Percentiles rank a stretch among this genome's conserved stretches.
Conservation (phyloP, 2,888 invertebrate genomes). For the Lochmaea crataegi region DNA sequence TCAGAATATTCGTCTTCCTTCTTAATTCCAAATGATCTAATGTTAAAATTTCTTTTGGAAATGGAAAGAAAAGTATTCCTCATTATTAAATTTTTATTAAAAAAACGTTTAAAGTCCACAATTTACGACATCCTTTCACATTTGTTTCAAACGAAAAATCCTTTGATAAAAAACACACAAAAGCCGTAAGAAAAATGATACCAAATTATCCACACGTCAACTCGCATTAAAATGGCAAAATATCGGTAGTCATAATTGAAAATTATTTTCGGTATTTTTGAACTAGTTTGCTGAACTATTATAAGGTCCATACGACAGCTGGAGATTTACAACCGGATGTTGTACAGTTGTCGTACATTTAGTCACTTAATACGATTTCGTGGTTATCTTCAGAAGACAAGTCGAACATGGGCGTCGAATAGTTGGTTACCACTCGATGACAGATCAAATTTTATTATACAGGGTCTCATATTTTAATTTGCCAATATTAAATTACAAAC, state of each 20-base stretch:
- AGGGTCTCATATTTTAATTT: not conserved
- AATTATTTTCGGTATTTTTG: conserved; percentile 49
- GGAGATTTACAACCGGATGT: conserved; percentile 56
- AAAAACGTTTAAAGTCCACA: not conserved
- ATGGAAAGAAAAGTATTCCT: no score
- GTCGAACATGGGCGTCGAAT: conserved; percentile 29
- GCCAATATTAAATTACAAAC: not conserved
- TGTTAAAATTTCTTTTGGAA: no score
- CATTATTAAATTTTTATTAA: not conserved
- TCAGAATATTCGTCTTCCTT: no score
- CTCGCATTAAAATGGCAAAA: conserved; percentile 39
- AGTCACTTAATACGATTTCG: conserved; percentile 55
- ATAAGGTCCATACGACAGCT: conserved; percentile 52
- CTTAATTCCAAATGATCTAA: no score
- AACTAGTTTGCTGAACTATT: conserved; percentile 51
- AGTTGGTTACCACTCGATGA: conserved; percentile 12
- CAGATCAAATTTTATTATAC: conserved; percentile 17
- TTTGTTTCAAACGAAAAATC: not conserved
- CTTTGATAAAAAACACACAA: conserved; percentile 8
- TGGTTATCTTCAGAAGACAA: conserved; percentile 44
- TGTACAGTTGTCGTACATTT: conserved; percentile 55
- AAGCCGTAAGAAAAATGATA: conserved; percentile 7
- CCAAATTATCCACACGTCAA: conserved; percentile 38
- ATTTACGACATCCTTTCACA: not conserved
- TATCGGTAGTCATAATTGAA: conserved; percentile 44